Evolutionary conservation across 2,113 vertebrate species (phyloP).

Genomic region (Speoplatyrhinus poulsoni): DNA sequence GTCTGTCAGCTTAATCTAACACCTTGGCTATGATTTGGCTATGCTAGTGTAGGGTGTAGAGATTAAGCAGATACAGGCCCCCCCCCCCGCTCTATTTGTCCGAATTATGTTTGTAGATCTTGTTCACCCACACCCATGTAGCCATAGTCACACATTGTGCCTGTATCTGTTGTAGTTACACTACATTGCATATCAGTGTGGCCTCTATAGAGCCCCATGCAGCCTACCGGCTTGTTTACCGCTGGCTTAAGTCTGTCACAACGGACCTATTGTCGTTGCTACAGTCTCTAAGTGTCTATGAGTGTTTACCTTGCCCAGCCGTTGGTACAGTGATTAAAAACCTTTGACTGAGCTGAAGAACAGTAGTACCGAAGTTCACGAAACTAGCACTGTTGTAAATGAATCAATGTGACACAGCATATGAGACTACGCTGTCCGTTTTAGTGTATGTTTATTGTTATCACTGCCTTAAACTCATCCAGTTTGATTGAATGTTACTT

Average conservation of each 20-base stretch:
- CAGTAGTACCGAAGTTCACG: constrained; percentile 38
- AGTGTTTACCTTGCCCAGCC: constrained; percentile 61
- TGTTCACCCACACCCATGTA: background rate
- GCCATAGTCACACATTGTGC: constrained; percentile 5
- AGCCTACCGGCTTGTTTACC: constrained; percentile 61
- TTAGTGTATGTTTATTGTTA: too few relatives aligned
- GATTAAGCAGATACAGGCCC: constrained; percentile 32
- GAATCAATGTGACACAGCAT: constrained; percentile 44
- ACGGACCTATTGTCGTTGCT: constrained; percentile 56
- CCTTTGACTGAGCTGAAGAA: constrained; percentile 40
- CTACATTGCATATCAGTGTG: constrained; percentile 65
- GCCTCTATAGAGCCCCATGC: constrained; percentile 44
- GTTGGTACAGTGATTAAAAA: constrained; percentile 55
- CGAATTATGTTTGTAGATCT: constrained; percentile 36
- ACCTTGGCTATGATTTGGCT: too few relatives aligned
- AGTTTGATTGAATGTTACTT: background rate
- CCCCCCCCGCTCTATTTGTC: constrained; percentile 28
- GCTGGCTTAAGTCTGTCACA: constrained; percentile 46
- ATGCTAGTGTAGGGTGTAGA: constrained; percentile 16
- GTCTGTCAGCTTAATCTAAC: too few relatives aligned
- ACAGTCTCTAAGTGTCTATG: constrained; percentile 46
- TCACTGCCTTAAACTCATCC: background rate
- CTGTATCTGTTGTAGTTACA: constrained; percentile 46
- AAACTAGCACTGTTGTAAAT: constrained; percentile 30
- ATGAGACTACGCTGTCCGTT: constrained; percentile 16